These are phyloP conservation scores for Callinectes sapidus DNA, from an alignment of 2,888 invertebrate species.

Conservation along the genomic window DNA sequence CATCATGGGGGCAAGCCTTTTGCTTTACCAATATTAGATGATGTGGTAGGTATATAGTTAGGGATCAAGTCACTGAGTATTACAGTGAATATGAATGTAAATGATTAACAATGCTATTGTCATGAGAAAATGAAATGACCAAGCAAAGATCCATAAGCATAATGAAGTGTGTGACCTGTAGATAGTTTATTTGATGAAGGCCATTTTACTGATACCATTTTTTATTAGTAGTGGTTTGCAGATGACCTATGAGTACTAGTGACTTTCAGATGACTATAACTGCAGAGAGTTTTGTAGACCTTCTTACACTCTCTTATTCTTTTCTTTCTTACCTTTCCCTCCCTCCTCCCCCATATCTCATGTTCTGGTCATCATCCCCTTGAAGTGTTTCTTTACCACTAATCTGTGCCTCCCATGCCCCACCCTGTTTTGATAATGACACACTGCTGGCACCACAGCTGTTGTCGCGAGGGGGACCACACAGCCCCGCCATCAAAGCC, in stretches of 20 bases:
- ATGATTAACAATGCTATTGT: constrained; percentile 10
- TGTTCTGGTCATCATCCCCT: constrained; percentile 22
- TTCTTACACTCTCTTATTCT: neutral
- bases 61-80: neutral
- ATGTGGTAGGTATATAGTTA: constrained; percentile 18
- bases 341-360: constrained; percentile 32
- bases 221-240: neutral
- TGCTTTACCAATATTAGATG: constrained; percentile 34
- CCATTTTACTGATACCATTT: neutral
- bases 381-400: constrained; percentile 33
- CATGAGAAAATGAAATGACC: neutral
- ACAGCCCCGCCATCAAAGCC: constrained; percentile 69
- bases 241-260: neutral
- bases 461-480: constrained; percentile 71
- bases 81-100: neutral
- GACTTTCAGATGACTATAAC: neutral
- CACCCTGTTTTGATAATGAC: constrained; percentile 51
- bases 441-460: constrained; percentile 66
- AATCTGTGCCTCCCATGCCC: constrained; percentile 29
- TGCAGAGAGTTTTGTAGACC: neutral
- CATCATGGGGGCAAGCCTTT: constrained; percentile 54
- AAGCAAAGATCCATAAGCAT: neutral
- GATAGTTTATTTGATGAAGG: constrained; percentile 3
- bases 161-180: constrained; percentile 13
- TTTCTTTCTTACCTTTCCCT: constrained; percentile 29